A percentile compares a stretch with the other conserved stretches of the same genome.
These are phyloP conservation scores for Chrysotoxum bicinctum DNA, from an alignment of 2,888 invertebrate species.

Conservation along the genomic window DNA sequence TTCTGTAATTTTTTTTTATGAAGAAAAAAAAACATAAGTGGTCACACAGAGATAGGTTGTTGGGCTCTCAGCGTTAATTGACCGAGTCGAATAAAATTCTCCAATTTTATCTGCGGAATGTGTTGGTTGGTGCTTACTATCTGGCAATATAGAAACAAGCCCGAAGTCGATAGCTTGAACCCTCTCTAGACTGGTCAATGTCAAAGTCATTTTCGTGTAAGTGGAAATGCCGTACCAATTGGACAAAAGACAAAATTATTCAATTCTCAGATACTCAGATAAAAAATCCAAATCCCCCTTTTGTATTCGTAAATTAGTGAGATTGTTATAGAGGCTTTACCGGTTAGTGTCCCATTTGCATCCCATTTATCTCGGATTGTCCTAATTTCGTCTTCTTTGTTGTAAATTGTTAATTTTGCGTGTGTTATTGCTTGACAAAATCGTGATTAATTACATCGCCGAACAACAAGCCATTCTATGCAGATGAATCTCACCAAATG, in stretches of 20 bases:
- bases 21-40: not conserved
- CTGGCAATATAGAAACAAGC: conserved; percentile 3
- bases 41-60: not conserved
- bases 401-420: conserved; percentile 42
- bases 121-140: not conserved
- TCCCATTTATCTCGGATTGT: conserved; percentile 46
- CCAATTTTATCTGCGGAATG: conserved; percentile 1
- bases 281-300: conserved; percentile 13
- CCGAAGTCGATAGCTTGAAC: conserved; percentile 16
- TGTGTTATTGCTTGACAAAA: conserved; percentile 40
- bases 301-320: not conserved
- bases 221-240: conserved; percentile 14
- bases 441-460: conserved; percentile 64
- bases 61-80: conserved; percentile 45
- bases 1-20: not conserved
- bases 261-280: conserved; percentile 40
- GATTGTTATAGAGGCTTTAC: not conserved
- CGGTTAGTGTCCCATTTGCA: conserved; percentile 54
- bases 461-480: conserved; percentile 30
- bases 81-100: conserved; percentile 31
- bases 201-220: conserved; percentile 65
- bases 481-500: conserved; percentile 60
- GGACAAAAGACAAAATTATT: conserved; percentile 20
- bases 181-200: conserved; percentile 62
- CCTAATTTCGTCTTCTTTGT: conserved; percentile 21